Evolutionary conservation across 2,888 invertebrate species (phyloP).

Genomic region (Leucoptera coffeella): DNA sequence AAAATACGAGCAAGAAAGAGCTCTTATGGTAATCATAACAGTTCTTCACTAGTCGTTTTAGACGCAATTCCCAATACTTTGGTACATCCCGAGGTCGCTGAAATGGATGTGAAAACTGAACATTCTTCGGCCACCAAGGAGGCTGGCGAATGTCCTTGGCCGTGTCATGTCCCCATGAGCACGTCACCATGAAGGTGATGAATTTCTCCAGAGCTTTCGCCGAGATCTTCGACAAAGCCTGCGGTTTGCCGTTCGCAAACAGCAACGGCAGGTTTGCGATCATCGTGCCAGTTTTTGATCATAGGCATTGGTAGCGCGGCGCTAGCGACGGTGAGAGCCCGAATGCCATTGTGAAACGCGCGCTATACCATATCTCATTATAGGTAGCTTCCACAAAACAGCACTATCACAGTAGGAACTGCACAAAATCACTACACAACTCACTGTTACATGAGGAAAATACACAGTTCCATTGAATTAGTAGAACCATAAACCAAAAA

Average conservation of each 20-base stretch:
- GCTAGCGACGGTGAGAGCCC: no score
- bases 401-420: no score
- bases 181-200: constrained; percentile 70
- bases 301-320: constrained; percentile 47
- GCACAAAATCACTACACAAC: no score
- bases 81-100: constrained; percentile 37
- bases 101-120: constrained; percentile 60
- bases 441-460: no score
- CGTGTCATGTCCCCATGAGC: constrained; percentile 62
- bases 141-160: constrained; percentile 54
- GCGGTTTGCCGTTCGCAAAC: constrained; percentile 66
- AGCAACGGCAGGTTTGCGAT: constrained; percentile 68
- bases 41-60: constrained; percentile 60
- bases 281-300: constrained; percentile 44
- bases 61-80: constrained; percentile 53
- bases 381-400: no score
- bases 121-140: constrained; percentile 66
- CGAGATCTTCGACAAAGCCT: constrained; percentile 57
- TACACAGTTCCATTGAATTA: no score
- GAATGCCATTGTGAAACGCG: no score
- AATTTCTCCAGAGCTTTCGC: constrained; percentile 61
- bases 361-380: no score
- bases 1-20: constrained; percentile 63
- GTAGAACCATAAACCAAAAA: no score
- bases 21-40: constrained; percentile 70